Base-by-base conservation (phyloP, 2,113 vertebrate species). In the Urocolius indicus region DNA sequence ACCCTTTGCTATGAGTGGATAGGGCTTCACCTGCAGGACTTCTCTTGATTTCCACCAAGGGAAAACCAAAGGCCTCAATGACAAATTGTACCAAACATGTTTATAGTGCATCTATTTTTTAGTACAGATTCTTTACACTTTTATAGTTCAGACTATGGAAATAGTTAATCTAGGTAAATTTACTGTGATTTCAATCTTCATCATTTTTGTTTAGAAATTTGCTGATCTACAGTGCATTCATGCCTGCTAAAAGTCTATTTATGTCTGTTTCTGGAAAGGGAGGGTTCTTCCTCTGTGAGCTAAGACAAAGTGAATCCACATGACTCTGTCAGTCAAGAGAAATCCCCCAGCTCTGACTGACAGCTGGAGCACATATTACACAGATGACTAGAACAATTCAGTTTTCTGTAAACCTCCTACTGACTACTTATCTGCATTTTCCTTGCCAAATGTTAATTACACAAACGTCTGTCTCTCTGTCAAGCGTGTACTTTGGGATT, bases 201-300 rank as follows among this genome's bases (percentile, higher is more conserved):
- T 20, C 21, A 16, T 49, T 87, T 55, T 45, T 21, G 23, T 84
- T 82, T 49, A 43, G 65, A 55, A 89, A 87, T 34, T 9, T 83
- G 73, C n/a, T 80, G 71, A 84, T 87, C 76, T 91, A 46, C 32
- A 5, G 8, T 21, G 22, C 26, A 7, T n/a, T 46, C 46, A 19
- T 2, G 0, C 10, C 55, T 82, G 34, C 73, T 91, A 89, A 71
- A 90, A 71, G 66, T 26, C 91, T 95, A 61, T 91, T 96, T 93
- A 66, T 96, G 68, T 79, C 23, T 10, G 48, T 51, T 96, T 89
- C 67, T 93, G 94, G 96, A 91, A 20, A 58, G 75, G 88, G 30
- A 89, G 87, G 54, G 89, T 22, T 90, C 74, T 95, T 73, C 80
- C 59, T 88, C 92, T 76, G 76, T 54, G 59, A 71, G 75, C 80